phyloP scores from a whole-genome alignment of 2,113 vertebrate genomes.

The Camarhynchus parvulus region DNA sequence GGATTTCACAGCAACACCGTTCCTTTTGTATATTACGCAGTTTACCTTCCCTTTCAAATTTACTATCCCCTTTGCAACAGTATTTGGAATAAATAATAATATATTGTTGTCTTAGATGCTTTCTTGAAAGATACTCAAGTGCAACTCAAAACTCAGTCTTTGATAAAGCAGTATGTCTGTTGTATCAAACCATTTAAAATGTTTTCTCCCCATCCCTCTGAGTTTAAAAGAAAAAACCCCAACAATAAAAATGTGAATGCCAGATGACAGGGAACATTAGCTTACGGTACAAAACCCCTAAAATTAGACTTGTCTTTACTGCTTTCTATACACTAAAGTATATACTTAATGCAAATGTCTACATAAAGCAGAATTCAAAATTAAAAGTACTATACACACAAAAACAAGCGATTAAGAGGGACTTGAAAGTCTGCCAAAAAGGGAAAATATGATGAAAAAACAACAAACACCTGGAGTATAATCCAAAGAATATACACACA shows the following conservation, averaged over 20 bases:
- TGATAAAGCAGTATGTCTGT: neutral
- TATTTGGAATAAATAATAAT: neutral
- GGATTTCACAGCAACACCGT: neutral
- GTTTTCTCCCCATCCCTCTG: neutral
- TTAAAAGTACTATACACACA: neutral
- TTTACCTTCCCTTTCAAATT: neutral
- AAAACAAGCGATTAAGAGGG: neutral
- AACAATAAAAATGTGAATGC: neutral
- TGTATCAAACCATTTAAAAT: neutral
- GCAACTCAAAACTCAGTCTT: neutral
- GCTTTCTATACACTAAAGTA: neutral
- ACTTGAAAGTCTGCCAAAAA: neutral
- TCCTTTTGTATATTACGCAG: neutral
- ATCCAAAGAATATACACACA: neutral
- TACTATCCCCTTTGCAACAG: neutral
- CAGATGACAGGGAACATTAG: neutral
- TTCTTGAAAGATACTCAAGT: neutral
- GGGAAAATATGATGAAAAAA: neutral
- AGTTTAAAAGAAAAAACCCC: neutral
- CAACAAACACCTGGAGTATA: neutral
- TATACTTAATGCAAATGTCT: neutral
- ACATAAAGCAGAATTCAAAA: neutral
- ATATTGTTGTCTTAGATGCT: neutral
- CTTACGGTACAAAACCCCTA: neutral
- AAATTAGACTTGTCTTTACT: neutral